Percentiles rank a stretch among this genome's conserved stretches.
Evolutionary conservation across 2,797 vertebrate species (phyloP).

Genomic region (Liparis tanakae): DNA sequence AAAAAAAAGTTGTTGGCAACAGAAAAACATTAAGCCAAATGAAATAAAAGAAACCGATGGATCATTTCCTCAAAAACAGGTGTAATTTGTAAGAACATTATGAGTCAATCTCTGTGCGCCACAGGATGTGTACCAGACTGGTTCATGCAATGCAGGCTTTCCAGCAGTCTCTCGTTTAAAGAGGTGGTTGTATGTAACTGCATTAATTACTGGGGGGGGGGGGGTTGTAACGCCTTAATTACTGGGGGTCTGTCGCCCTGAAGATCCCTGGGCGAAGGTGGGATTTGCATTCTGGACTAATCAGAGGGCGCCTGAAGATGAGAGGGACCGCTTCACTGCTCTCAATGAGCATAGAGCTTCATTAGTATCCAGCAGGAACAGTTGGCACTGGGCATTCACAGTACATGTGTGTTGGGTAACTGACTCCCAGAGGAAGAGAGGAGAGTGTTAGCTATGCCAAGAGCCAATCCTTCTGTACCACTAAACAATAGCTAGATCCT

Average conservation of each 20-base stretch:
- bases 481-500: slow-evolving; percentile 50
- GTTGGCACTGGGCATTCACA: slow-evolving; percentile 47
- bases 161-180: slow-evolving; percentile 48
- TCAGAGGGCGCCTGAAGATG: slow-evolving; percentile 59
- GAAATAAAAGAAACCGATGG: neutral
- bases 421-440: slow-evolving; percentile 44
- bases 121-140: slow-evolving; percentile 56
- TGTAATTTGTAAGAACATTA: slow-evolving; percentile 20
- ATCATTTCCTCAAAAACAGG: too few species aligned
- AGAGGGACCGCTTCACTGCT: slow-evolving; percentile 58
- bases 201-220: slow-evolving; percentile 61
- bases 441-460: slow-evolving; percentile 38
- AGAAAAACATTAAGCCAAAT: neutral
- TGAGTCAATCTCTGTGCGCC: slow-evolving; percentile 61
- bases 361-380: slow-evolving; percentile 70
- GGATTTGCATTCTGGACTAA: slow-evolving; percentile 74
- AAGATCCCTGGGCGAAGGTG: slow-evolving; percentile 48
- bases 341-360: slow-evolving; percentile 57
- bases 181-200: slow-evolving; percentile 45
- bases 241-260: slow-evolving; percentile 50
- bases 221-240: slow-evolving; percentile 64
- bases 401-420: slow-evolving; percentile 45
- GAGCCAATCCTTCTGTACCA: slow-evolving; percentile 12
- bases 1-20: too few species aligned
- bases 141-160: slow-evolving; percentile 34